Base-by-base conservation (phyloP, 2,888 invertebrate species). In the Temnothorax unifasciatus region DNA sequence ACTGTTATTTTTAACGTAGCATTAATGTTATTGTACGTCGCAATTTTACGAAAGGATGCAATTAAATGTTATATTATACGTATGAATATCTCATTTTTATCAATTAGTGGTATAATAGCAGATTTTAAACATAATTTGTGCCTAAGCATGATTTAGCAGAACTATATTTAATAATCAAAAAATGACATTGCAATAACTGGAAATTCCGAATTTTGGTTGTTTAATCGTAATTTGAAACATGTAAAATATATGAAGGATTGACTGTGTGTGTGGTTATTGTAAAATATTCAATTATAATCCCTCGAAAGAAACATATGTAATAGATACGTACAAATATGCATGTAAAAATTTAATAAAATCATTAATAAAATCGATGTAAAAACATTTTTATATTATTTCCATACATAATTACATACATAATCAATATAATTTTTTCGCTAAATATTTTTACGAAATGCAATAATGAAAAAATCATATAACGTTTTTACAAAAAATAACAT, bases 1-100 rank as follows among this genome's bases (percentile, higher is more conserved):
- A 57, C 15, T 66, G 9, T 66, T 54, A 54, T 52, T 66, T 52
- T 66, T 29, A 54, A 77, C 66, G 15, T n/a, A 54, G 9, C 18
- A 54, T 76, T 54, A 41, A 54, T 25, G 6, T 2, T 44, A 63
- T 52, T 44, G 38, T 25, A 18, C 44, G 3, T 6, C 13, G 41
- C n/a, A 21, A 59, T 25, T 1, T 47, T 34, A 59, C 6, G 18
- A 59, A 21, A 59, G 18, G 18, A 5, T 44, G 29, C 34, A 54
- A 54, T 47, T 38, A 47, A 57, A 9, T 50, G 0, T 44, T 76
- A 13, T 34, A 77, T 68, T 44, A 15, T 54, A 64, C 3, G 8
- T 25, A 0, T 54, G 13, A 25, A 66, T 15, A 41, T 66, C 9
- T 41, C 41, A 15, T 71, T 71, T 71, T 57, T 54, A 71, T 41